phyloP scores from a whole-genome alignment of 53 echinoderm and acorn worm genomes.

The Holothuria leucospilota region DNA sequence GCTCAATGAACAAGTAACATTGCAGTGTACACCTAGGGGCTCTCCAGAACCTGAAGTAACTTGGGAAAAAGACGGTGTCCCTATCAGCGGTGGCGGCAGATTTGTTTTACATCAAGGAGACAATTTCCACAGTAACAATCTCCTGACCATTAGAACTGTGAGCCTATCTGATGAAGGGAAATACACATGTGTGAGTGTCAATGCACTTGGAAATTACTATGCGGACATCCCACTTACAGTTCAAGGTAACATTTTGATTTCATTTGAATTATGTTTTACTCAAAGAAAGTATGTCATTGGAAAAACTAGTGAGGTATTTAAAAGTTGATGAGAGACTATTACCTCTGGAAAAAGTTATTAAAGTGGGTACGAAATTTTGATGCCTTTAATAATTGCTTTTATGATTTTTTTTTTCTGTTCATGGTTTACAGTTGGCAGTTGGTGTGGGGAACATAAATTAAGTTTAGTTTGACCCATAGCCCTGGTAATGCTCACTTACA shows the following conservation, averaged over 20 bases:
- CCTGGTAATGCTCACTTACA: too few relatives aligned
- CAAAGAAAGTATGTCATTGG: too few relatives aligned
- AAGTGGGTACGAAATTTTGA: too few relatives aligned
- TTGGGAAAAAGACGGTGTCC: conserved; percentile 70
- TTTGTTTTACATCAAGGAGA: too few relatives aligned
- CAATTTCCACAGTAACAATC: conserved; percentile 40
- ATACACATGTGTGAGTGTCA: conserved; percentile 79
- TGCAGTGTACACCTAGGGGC: conserved; percentile 73
- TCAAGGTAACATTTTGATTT: conserved; percentile 59
- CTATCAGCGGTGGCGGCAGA: background rate
- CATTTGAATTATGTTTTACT: background rate
- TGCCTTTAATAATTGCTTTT: too few relatives aligned
- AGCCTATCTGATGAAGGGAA: conserved; percentile 67
- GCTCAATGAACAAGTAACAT: conserved; percentile 60
- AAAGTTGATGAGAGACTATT: too few relatives aligned
- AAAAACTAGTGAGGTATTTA: too few relatives aligned
- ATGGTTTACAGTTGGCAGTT: too few relatives aligned
- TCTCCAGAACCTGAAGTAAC: conserved; percentile 66
- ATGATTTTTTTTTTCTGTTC: too few relatives aligned
- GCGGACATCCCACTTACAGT: conserved; percentile 73
- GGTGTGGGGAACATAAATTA: too few relatives aligned
- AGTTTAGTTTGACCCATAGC: too few relatives aligned
- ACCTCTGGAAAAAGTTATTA: too few relatives aligned
- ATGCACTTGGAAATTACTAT: conserved; percentile 63
- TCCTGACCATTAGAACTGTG: conserved; percentile 71